Conservation (phyloP, 2,113 vertebrate species). For the Lipophrys pholis region DNA sequence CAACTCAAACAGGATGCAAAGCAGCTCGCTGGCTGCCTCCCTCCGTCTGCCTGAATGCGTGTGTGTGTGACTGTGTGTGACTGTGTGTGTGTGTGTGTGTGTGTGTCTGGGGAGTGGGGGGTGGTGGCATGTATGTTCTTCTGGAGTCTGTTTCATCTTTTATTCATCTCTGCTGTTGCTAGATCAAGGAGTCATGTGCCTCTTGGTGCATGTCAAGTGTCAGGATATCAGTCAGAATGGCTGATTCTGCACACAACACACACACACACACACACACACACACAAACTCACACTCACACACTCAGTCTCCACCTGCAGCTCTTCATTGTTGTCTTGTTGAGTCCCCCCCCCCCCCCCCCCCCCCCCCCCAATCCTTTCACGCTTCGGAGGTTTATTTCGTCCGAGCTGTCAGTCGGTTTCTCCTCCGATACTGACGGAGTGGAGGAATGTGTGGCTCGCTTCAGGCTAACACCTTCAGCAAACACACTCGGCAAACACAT, state of each 20-base stretch:
- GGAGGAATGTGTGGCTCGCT: constrained; percentile 62
- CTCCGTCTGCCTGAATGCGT: neutral
- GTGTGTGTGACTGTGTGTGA: constrained; percentile 28
- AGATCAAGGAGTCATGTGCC: constrained; percentile 79
- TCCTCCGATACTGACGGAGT: constrained; percentile 45
- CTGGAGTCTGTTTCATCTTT: constrained; percentile 80
- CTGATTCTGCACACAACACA: constrained; percentile 56
- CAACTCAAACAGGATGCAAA: constrained; percentile 83
- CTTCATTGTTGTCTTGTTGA: constrained; percentile 42
- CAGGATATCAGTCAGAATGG: constrained; percentile 76
- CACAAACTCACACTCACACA: constrained; percentile 1
- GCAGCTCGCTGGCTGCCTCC: constrained; percentile 49
- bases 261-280: constrained; percentile 39
- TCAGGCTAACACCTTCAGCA: constrained; percentile 74
- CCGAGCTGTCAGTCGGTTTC: constrained; percentile 47
- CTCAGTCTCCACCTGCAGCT: constrained; percentile 53
- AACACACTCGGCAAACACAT: constrained; percentile 78
- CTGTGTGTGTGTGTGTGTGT: constrained; percentile 22
- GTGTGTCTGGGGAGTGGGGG: constrained; percentile 55
- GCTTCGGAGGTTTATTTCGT: constrained; percentile 41
- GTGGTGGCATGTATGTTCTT: constrained; percentile 76
- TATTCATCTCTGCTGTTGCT: constrained; percentile 77
- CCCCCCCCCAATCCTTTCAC: constrained; percentile 4
- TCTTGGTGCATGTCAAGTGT: constrained; percentile 78
- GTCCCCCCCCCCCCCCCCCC: no score